Evolutionary conservation across 2,797 vertebrate genomes (phyloP).

Genomic region (Oophaga sylvatica): DNA sequence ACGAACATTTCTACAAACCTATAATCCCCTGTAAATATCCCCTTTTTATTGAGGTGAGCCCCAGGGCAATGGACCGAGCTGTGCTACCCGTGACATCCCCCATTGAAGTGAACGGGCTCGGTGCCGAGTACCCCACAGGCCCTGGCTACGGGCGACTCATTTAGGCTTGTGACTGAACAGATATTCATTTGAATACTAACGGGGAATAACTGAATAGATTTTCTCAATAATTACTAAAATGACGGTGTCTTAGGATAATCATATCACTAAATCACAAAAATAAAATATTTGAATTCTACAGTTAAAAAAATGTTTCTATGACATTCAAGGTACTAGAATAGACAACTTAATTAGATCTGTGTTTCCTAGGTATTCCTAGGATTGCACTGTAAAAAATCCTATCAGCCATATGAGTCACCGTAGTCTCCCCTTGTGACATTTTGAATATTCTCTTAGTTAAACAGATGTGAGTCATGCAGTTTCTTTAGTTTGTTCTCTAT

Average conservation of each 20-base stretch:
- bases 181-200: not conserved
- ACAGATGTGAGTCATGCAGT: slow-evolving; percentile 1
- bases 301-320: not conserved
- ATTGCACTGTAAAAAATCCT: not conserved
- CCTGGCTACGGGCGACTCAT: too few species aligned
- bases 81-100: too few species aligned
- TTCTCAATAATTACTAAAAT: not conserved
- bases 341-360: not conserved
- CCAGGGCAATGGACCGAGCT: too few species aligned
- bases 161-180: not conserved
- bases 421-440: slow-evolving; percentile 29
- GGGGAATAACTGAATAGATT: not conserved
- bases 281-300: not conserved
- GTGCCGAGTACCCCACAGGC: too few species aligned
- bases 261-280: not conserved
- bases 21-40: too few species aligned
- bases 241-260: not conserved
- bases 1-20: too few species aligned
- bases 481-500: not conserved
- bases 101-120: too few species aligned
- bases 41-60: too few species aligned
- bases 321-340: not conserved
- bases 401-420: not conserved
- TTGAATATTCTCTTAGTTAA: slow-evolving; percentile 34
- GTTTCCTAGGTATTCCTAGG: slow-evolving; percentile 3